phyloP scores from a whole-genome alignment of 2,113 vertebrate species.

The Nestor notabilis region DNA sequence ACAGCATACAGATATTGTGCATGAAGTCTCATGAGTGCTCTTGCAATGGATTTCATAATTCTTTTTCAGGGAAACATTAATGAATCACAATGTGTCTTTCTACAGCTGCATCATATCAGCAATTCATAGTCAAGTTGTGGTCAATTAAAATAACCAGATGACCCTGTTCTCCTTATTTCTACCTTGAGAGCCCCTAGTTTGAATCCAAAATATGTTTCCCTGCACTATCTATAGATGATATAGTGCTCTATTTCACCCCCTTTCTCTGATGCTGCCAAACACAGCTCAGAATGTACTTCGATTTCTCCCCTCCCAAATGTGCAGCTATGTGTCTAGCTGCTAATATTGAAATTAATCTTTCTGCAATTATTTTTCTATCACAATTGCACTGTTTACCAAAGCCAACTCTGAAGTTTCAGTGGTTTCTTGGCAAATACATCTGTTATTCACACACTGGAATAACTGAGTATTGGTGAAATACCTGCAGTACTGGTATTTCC shows the following conservation, averaged over 20 bases:
- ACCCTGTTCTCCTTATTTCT: background rate
- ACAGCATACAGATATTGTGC: background rate
- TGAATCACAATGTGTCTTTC: background rate
- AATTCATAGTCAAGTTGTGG: background rate
- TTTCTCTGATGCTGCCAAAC: background rate
- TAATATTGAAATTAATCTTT: background rate
- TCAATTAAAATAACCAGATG: background rate
- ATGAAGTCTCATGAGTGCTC: background rate
- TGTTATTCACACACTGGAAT: background rate
- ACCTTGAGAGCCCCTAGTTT: background rate
- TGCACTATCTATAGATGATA: background rate
- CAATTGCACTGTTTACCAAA: background rate
- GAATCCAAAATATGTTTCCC: background rate
- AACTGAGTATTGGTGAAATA: background rate
- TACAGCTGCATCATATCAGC: background rate
- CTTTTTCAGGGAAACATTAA: constrained; percentile 15
- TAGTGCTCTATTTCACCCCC: background rate
- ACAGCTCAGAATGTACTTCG: background rate
- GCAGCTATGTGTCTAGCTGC: background rate
- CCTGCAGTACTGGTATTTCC: background rate
- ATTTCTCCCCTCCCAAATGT: background rate
- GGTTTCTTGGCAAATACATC: background rate
- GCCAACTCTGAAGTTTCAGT: background rate
- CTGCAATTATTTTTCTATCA: background rate
- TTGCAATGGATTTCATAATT: background rate